phyloP scores from a whole-genome alignment of 2,797 vertebrate genomes.

The Gymnocypris eckloni region DNA sequence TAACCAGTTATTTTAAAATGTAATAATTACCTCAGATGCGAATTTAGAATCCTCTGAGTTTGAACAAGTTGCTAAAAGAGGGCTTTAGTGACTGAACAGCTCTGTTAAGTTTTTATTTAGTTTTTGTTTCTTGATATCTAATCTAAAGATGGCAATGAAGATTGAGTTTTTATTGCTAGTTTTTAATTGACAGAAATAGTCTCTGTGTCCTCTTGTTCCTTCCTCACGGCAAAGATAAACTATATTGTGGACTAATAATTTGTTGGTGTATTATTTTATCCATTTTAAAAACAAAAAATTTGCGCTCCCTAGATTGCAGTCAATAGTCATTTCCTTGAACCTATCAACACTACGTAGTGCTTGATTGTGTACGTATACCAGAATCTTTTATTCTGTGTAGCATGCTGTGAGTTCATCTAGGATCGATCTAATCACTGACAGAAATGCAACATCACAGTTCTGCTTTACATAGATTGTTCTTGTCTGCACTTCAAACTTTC shows the following conservation, averaged over 20 bases:
- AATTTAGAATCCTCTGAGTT: neutral
- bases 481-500: slow-evolving; percentile 13
- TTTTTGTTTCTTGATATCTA: neutral
- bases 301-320: neutral
- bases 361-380: neutral
- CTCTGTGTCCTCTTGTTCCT: neutral
- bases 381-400: neutral
- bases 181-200: slow-evolving; percentile 20
- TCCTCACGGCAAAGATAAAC: neutral
- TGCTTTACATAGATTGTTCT: neutral
- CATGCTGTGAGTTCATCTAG: neutral
- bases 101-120: neutral
- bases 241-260: neutral
- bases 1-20: neutral
- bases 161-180: neutral
- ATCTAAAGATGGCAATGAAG: neutral
- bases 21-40: neutral
- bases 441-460: neutral
- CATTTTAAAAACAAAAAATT: neutral
- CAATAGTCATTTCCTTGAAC: slow-evolving; percentile 1
- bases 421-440: neutral
- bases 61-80: too few species aligned
- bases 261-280: neutral
- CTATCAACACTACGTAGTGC: neutral
- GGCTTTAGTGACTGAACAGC: neutral